Evolutionary conservation across 2,797 vertebrate genomes (phyloP), one percentile per base, ranked within the genome.

Genomic region (Chelon auratus): DNA sequence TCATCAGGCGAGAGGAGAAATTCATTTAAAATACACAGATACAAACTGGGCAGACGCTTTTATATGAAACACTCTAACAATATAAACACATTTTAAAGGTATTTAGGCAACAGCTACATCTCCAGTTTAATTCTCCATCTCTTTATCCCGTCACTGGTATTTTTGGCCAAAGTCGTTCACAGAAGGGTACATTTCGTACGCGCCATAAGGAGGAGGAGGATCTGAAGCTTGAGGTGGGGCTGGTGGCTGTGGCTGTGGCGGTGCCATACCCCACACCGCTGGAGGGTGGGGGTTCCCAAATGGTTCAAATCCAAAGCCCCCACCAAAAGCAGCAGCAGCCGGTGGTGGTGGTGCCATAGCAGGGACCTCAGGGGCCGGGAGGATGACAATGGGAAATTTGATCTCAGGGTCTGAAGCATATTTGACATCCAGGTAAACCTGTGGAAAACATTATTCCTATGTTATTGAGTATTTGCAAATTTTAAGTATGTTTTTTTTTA

Each of bases 361-460:
- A 37, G 63, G 14, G 56, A 42, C 9, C 39, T 60, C 24, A 52
- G n/a, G 0, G 3, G 72, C 77, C 36, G 66, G 74, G 55, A 93
- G 77, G 72, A 95, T 77, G 71, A 91, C 64, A 2, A 94, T 73
- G 9, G 89, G 79, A 55, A 95, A 89, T 65, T 93, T 93, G 70
- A 95, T 85, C 83, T 91, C 65, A 39, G 92, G 93, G 72, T 94
- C 90, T 10, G 64, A 80, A 9, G 91, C 87, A 68, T 89, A 94
- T 58, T 93, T 93, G 9, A 94, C 68, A 42, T 94, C 91, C 17
- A 95, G 88, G 77, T 87, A 91, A 6, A 95, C 89, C 94, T 95
- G 84, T 47, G 58, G 45, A 62, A 73, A 57, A 72, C 3, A 37
- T 18, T 15, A 30, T 9, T 62, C 20, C 51, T 20, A 50, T 50